phyloP scores from a whole-genome alignment of 92 coral and sea anemone genomes.

The Micromussa lordhowensis region DNA sequence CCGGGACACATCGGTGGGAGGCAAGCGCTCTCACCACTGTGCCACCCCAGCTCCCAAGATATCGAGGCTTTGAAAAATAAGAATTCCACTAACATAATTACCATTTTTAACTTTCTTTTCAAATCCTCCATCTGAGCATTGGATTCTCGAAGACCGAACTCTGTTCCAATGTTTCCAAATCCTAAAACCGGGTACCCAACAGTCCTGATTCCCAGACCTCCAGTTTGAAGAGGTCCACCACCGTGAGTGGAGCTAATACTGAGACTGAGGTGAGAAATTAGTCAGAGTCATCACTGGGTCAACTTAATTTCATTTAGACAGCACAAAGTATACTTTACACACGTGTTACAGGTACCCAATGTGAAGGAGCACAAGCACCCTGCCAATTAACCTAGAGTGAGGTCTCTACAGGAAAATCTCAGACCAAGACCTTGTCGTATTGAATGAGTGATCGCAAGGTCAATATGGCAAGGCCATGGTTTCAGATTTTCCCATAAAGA shows the following conservation, averaged over 20 bases:
- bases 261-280: neutral
- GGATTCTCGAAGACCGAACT: constrained; percentile 46
- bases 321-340: neutral
- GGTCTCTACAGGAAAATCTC: too few relatives aligned
- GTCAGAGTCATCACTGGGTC: neutral
- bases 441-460: too few relatives aligned
- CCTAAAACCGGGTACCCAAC: constrained; percentile 51
- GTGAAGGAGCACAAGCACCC: too few relatives aligned
- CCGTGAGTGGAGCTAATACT: constrained; percentile 18
- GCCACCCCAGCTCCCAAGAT: too few relatives aligned
- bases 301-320: neutral
- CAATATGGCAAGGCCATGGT: too few relatives aligned
- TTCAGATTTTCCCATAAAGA: too few relatives aligned
- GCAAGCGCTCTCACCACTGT: too few relatives aligned
- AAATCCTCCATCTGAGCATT: constrained; percentile 73
- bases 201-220: constrained; percentile 39
- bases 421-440: too few relatives aligned
- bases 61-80: too few relatives aligned
- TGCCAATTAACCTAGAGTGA: too few relatives aligned
- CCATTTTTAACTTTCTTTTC: constrained; percentile 77
- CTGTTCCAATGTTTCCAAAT: constrained; percentile 49
- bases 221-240: constrained; percentile 27
- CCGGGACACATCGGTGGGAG: too few relatives aligned
- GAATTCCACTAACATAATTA: constrained; percentile 6
- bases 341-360: too few relatives aligned